Evolutionary conservation across 2,888 invertebrate genomes (phyloP), one percentile per base, ranked within the genome.

Genomic region (Gasteruption jaculator): DNA sequence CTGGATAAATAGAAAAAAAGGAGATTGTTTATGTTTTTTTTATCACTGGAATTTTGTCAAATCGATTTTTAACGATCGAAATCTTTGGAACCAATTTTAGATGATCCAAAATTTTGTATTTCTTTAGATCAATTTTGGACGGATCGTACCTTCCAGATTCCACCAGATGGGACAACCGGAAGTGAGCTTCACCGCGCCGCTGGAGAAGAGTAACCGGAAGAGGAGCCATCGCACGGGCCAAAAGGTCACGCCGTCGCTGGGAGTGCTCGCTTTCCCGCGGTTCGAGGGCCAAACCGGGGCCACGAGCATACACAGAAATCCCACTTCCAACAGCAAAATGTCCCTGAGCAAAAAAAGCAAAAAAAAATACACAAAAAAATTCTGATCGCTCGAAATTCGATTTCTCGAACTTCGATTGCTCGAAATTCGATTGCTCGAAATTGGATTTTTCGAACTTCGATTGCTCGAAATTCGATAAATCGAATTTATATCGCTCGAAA

Each of bases 81-180:
- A 27, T 5, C 4, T n/a, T 24, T 29, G 16, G 36, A 22, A 18
- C 22, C 18, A 4, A 29, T 25, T 38, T 19, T 7, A 31, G 31
- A 26, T 54, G 12, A n/a, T n/a, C n/a, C n/a, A n/a, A n/a, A n/a
- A 12, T 24, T 38, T 36, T 12, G 6, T 11, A n/a, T 26, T 34
- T 11, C 14, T 21, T n/a, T 38, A 29, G 21, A 37, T 19, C 2
- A 21, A 29, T 45, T n/a, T n/a, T n/a, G n/a, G n/a, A n/a, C n/a
- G n/a, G n/a, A n/a, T n/a, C 8, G 26, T 72, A 85, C 86, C 85
- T 60, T 81, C 79, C 25, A 88, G 75, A 49, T 77, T 79, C 86
- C 87, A 88, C 87, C 87, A 88, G 22, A 81, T 76, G 1, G 85
- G 83, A 58, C 85, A 85, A 15, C 79, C 77, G 60, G 82, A 82